Evolutionary conservation across 1,140 invertebrate species (phyloP).

Genomic region (Lepidostoma basale): DNA sequence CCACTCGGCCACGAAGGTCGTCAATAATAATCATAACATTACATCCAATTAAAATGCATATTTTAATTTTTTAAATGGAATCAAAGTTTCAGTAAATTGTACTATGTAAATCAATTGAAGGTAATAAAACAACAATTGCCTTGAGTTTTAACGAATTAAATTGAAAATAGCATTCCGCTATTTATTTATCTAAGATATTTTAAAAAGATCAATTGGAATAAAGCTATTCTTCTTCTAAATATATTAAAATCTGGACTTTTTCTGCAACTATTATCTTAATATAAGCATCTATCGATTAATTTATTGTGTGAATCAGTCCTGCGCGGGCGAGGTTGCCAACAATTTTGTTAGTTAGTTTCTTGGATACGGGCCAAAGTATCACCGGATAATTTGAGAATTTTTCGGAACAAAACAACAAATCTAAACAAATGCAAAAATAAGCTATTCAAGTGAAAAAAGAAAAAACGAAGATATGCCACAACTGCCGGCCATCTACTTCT

Average conservation of each 20-base stretch:
- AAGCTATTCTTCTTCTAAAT: background rate
- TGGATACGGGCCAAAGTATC: slow-evolving; percentile 6
- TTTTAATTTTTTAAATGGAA: no score
- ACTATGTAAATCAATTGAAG: no score
- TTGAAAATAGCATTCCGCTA: no score
- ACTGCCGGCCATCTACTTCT: background rate
- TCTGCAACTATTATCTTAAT: background rate
- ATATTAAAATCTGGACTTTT: background rate
- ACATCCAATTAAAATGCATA: no score
- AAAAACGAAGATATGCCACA: background rate
- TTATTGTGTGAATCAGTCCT: slow-evolving; percentile 12
- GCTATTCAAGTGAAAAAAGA: background rate
- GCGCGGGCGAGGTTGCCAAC: background rate
- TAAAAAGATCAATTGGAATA: background rate
- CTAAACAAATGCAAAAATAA: background rate
- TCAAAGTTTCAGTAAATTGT: no score
- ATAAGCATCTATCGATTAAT: slow-evolving; percentile 10
- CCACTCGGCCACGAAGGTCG: no score
- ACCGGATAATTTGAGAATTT: slow-evolving; percentile 19
- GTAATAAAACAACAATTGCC: no score
- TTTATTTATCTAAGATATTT: no score
- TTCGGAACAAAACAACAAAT: background rate
- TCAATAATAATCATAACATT: no score
- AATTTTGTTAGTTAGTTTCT: background rate
- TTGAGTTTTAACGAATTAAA: no score